Base-by-base conservation (phyloP, 2,113 vertebrate genomes). In the Poeciliopsis retropinna region DNA sequence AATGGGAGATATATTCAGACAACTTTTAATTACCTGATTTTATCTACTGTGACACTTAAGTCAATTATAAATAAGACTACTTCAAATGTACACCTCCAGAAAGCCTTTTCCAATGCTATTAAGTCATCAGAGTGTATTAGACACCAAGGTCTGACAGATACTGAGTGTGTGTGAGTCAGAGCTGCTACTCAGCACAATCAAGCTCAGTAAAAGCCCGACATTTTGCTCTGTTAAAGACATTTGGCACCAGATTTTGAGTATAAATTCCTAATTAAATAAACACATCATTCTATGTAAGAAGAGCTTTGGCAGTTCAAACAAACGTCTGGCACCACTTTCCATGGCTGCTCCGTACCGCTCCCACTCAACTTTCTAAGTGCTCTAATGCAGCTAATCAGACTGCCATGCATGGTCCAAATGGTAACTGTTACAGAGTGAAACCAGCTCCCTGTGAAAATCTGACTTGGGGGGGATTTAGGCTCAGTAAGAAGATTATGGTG, bases 401-500 rank as follows among this genome's bases (percentile, higher is more conserved):
- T 87, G 90, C 90, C 87, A 74, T 85, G 82, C 69, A 37, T 81
- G 81, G 65, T 85, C 90, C 89, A 89, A 92, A 92, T 91, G 81
- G 95, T 94, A 95, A 95, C 95, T 93, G 95, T 94, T 94, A 95
- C 95, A 92, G 94, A 93, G 91, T 94, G 92, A 94, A 93, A 93
- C 92, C 89, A 85, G 90, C 89, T 86, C 89, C 80, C 86, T 92
- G 92, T 92, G 89, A 91, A 93, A 94, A 92, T 95, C 92, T 94
- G 94, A 95, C 87, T 93, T 84, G 90, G 71, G 70, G 72, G 83
- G 88, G 92, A 93, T 93, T 95, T 94, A 90, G 77, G 66, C 67
- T 39, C 65, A 63, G 28, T 94, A 95, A 96, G 93, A 67, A 91
- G 94, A 93, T 95, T 96, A 94, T 83, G 92, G 94, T 94, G 95